These are phyloP conservation scores for Phalera bucephala DNA, from an alignment of 2,888 invertebrate genomes.

Conservation along the genomic window DNA sequence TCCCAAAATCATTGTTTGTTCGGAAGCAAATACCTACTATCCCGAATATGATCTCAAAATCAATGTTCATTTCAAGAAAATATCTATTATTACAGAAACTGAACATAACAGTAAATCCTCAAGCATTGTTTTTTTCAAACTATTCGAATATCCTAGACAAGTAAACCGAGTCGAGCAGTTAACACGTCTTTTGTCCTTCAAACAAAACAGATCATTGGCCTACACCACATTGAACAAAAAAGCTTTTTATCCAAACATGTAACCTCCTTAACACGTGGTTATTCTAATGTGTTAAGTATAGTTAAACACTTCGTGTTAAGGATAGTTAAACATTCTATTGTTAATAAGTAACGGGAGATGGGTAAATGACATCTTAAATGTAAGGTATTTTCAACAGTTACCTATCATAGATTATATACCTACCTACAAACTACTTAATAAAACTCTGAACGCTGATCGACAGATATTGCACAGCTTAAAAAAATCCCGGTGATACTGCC, in stretches of 20 bases:
- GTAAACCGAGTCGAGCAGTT: not conserved
- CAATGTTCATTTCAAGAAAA: too few species aligned
- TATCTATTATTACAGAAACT: too few species aligned
- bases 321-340: not conserved
- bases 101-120: too few species aligned
- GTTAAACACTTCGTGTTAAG: not conserved
- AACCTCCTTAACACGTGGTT: not conserved
- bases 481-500: too few species aligned
- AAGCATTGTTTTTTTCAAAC: not conserved
- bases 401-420: too few species aligned
- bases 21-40: not conserved
- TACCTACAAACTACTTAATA: too few species aligned
- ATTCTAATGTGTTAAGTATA: not conserved
- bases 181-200: not conserved
- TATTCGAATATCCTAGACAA: not conserved
- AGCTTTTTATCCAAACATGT: not conserved
- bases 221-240: not conserved
- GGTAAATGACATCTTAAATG: too few species aligned
- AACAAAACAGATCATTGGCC: constrained; percentile 1
- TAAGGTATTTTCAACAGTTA: too few species aligned
- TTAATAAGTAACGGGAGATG: not conserved
- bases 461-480: too few species aligned
- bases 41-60: too few species aligned
- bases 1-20: too few species aligned
- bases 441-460: too few species aligned